Evolutionary conservation across 2,797 vertebrate genomes (phyloP), one percentile per base, ranked within the genome.

Genomic region (Epinephelus coioides): DNA sequence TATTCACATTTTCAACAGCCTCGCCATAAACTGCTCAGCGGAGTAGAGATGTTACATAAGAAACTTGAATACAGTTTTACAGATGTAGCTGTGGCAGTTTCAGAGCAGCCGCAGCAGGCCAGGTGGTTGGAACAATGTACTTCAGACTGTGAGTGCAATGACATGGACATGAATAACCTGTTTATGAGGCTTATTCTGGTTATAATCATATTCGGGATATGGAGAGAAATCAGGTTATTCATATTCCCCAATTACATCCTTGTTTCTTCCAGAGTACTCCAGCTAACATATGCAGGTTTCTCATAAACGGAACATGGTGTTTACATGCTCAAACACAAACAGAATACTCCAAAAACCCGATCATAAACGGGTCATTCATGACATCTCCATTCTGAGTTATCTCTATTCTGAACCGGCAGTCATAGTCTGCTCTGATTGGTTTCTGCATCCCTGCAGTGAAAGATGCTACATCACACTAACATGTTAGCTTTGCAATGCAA

Each of bases 71-170:
- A 38, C 11, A 55, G 38, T 38, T 53, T 55, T 34, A 60, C 43
- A 77, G 59, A 70, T 65, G 49, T 66, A 55, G 67, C 40, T 49
- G 71, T 15, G 15, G 68, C 61, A 54, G 51, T 64, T 59, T 73
- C 23, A 47, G 23, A 61, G 78, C 63, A 75, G 73, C 82, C 57
- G 51, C 69, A 60, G 25, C 68, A 11, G 34, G 14, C 49, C 46
- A 10, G 0, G 60, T 2, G 3, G 63, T 0, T 11, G 17, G 40
- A 72, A 68, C 47, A 55, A 61, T 49, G 71, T 0, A 70, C 55
- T 70, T 49, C n/a, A 77, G 3, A 66, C 30, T 34, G 30, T 34
- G 30, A 34, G 30, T 34, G 30, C 30, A 34, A 34, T 34, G 6
- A 34, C 30, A 34, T 34, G 30, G 30, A 34, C 30, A 34, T 34